Evolutionary conservation across 2,888 invertebrate genomes (phyloP).

Genomic region (Drosophila neotestacea): DNA sequence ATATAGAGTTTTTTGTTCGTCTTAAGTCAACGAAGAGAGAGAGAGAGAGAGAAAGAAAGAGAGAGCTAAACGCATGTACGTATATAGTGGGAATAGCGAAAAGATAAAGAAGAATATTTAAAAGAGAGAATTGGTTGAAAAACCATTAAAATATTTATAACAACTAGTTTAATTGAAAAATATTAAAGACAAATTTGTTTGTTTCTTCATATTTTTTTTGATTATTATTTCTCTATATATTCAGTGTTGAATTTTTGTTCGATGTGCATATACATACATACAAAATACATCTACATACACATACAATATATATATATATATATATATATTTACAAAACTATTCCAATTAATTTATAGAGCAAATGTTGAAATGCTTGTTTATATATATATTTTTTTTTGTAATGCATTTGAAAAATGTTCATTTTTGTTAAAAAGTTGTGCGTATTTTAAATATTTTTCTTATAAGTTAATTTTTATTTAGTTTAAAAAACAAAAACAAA

Average conservation of each 20-base stretch:
- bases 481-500: slow-evolving; percentile 35
- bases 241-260: slow-evolving; percentile 6
- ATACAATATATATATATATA: slow-evolving; percentile 11
- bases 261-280: background rate
- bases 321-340: slow-evolving; percentile 34
- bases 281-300: background rate
- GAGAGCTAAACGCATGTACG: slow-evolving; percentile 39
- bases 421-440: slow-evolving; percentile 56
- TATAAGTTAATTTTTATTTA: slow-evolving; percentile 51
- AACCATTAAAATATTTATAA: slow-evolving; percentile 24
- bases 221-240: slow-evolving; percentile 34
- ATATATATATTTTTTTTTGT: slow-evolving; percentile 10
- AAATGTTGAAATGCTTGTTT: slow-evolving; percentile 47
- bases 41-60: background rate
- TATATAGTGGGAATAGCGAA: slow-evolving; percentile 11
- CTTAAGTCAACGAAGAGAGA: background rate
- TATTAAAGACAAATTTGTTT: slow-evolving; percentile 17
- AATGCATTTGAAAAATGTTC: slow-evolving; percentile 69
- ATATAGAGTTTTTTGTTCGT: slow-evolving; percentile 13
- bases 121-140: slow-evolving; percentile 10
- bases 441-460: slow-evolving; percentile 47
- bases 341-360: slow-evolving; percentile 56
- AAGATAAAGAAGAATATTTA: background rate
- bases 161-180: slow-evolving; percentile 32
- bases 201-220: slow-evolving; percentile 33